A percentile compares a stretch with the other conserved stretches of the same genome.
These are phyloP conservation scores for Drosophila erecta DNA, from an alignment of 1,140 invertebrate species.

Conservation along the genomic window DNA sequence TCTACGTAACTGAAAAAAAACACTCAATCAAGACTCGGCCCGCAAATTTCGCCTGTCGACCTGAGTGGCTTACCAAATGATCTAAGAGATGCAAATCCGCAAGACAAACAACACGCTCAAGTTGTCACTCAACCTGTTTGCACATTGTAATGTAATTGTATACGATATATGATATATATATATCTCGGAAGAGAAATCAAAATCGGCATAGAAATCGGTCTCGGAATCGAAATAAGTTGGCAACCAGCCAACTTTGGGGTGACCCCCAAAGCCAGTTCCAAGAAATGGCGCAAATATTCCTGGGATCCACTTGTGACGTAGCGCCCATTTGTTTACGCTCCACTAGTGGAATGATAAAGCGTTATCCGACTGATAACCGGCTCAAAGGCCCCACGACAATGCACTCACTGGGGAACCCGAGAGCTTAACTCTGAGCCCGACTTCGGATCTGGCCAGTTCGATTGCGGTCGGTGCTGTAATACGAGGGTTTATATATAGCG, in stretches of 20 bases:
- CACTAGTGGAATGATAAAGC: constrained; percentile 22
- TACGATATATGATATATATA: too few relatives aligned
- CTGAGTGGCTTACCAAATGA: constrained; percentile 42
- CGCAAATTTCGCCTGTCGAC: constrained; percentile 56
- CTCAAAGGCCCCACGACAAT: constrained; percentile 6
- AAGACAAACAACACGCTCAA: constrained; percentile 39
- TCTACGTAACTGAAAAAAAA: constrained; percentile 16
- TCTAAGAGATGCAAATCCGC: constrained; percentile 69
- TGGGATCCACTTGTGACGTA: constrained; percentile 51
- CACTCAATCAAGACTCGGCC: constrained; percentile 35
- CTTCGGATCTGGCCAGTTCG: constrained; percentile 35
- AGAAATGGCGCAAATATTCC: constrained; percentile 63
- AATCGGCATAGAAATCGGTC: background rate
- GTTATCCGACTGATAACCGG: constrained; percentile 43
- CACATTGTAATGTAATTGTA: constrained; percentile 13
- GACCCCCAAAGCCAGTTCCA: constrained; percentile 65
- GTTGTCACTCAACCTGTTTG: constrained; percentile 74
- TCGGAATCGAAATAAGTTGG: constrained; percentile 19
- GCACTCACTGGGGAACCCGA: constrained; percentile 5
- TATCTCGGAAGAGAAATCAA: background rate
- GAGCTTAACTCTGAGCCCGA: constrained; percentile 12
- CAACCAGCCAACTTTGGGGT: constrained; percentile 8
- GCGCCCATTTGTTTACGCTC: constrained; percentile 51
- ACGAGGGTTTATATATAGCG: constrained; percentile 57
- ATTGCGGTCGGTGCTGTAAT: constrained; percentile 44